These are phyloP conservation scores for Crenuchus spilurus DNA, from an alignment of 2,797 vertebrate species.

Conservation along the genomic window DNA sequence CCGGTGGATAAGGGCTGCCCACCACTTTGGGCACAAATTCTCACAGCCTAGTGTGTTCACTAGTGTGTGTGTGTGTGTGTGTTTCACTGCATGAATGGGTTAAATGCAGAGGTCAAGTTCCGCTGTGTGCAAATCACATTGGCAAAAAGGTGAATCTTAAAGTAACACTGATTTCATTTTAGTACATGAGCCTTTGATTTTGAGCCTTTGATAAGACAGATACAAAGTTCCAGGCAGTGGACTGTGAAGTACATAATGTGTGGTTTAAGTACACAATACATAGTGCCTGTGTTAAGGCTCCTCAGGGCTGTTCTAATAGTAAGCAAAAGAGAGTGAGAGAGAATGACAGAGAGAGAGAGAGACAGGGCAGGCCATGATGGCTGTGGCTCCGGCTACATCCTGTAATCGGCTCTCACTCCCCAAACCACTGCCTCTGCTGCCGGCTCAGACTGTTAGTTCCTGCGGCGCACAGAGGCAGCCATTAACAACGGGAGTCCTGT, in stretches of 20 bases:
- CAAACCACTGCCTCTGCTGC: constrained; percentile 74
- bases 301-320: constrained; percentile 59
- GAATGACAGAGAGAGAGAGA: constrained; percentile 62
- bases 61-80: no score
- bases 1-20: no score
- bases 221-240: neutral
- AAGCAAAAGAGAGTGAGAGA: constrained; percentile 25
- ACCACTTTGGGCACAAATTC: no score
- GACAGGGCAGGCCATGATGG: constrained; percentile 66
- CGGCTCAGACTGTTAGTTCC: constrained; percentile 78
- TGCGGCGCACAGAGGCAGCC: constrained; percentile 70
- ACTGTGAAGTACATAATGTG: neutral
- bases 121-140: no score
- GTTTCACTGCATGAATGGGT: no score
- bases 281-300: neutral
- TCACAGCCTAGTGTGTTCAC: no score
- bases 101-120: no score
- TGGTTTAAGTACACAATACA: neutral
- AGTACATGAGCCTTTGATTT: no score
- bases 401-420: constrained; percentile 75
- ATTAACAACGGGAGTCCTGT: constrained; percentile 79
- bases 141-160: no score
- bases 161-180: no score
- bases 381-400: constrained; percentile 73
- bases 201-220: no score